These are phyloP conservation scores for Charina bottae DNA, from an alignment of 2,113 vertebrate species.

Conservation along the genomic window DNA sequence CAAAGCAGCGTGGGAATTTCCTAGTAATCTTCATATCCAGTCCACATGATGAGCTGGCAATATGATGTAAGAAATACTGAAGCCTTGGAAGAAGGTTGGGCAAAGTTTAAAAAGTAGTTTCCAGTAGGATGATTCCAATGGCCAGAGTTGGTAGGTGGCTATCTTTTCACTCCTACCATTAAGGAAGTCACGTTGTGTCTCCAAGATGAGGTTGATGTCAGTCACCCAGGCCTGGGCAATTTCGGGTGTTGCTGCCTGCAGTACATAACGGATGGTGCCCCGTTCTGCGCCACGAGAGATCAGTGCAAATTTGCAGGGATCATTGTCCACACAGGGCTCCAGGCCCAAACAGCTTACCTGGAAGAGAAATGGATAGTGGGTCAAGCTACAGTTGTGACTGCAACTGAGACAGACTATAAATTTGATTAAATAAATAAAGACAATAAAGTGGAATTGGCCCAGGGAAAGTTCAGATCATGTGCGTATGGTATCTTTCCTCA, in stretches of 20 bases:
- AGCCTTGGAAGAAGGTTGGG: neutral
- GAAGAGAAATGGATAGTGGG: constrained; percentile 24
- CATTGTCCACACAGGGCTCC: constrained; percentile 77
- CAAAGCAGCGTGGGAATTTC: neutral
- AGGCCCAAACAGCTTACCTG: constrained; percentile 89
- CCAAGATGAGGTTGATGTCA: constrained; percentile 85
- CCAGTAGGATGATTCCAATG: no score
- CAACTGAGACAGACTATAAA: neutral
- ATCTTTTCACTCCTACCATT: constrained; percentile 76
- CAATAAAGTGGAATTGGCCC: neutral
- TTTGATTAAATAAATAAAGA: neutral
- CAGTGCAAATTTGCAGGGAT: constrained; percentile 80
- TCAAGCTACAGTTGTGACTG: neutral
- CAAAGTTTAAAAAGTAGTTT: neutral
- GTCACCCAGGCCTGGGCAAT: constrained; percentile 80
- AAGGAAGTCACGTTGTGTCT: constrained; percentile 88
- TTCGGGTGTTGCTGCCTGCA: constrained; percentile 77
- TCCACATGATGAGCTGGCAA: neutral
- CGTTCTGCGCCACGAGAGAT: constrained; percentile 83
- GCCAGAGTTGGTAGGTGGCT: neutral
- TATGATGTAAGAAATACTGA: neutral
- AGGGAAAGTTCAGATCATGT: neutral
- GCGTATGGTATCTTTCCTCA: neutral
- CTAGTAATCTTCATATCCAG: neutral
- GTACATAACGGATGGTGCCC: constrained; percentile 77